phyloP scores from a whole-genome alignment of 2,888 invertebrate genomes.

The Rhamnusium bicolor region DNA sequence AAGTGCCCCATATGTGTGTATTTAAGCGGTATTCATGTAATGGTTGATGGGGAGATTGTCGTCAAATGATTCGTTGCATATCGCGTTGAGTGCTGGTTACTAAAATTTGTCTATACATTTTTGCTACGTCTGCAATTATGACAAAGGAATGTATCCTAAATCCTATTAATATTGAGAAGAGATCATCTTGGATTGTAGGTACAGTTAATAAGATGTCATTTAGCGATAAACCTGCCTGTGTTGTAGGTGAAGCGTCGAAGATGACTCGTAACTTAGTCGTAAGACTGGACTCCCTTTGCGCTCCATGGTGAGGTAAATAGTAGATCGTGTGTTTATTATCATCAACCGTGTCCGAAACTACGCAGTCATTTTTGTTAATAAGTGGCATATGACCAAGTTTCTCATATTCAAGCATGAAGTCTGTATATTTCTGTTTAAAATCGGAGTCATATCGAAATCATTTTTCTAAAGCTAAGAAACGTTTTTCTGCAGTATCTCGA shows the following conservation, averaged over 20 bases:
- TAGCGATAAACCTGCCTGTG: constrained; percentile 28
- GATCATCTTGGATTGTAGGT: constrained; percentile 48
- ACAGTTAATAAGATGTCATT: constrained; percentile 27
- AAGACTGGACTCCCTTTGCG: constrained; percentile 22
- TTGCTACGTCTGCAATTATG: constrained; percentile 57
- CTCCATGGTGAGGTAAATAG: constrained; percentile 40
- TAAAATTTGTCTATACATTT: constrained; percentile 61
- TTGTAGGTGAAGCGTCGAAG: constrained; percentile 55
- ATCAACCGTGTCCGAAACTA: no score
- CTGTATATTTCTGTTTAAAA: constrained; percentile 33
- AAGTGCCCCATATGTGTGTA: constrained; percentile 23
- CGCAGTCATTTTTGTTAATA: not conserved
- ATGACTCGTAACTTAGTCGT: constrained; percentile 35
- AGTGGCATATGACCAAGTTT: constrained; percentile 37
- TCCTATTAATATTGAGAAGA: constrained; percentile 49
- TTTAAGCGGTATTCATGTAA: constrained; percentile 28
- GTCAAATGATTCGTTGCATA: constrained; percentile 62
- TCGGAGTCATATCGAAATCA: constrained; percentile 14
- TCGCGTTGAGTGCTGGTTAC: constrained; percentile 49
- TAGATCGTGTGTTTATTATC: constrained; percentile 10
- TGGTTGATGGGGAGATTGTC: constrained; percentile 23
- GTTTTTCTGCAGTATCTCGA: constrained; percentile 18
- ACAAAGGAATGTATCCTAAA: constrained; percentile 52
- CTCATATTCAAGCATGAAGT: constrained; percentile 41
- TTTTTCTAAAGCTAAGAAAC: constrained; percentile 34